Base-by-base conservation (phyloP, 2,113 vertebrate genomes). In the Myanophis thanlyinensis region DNA sequence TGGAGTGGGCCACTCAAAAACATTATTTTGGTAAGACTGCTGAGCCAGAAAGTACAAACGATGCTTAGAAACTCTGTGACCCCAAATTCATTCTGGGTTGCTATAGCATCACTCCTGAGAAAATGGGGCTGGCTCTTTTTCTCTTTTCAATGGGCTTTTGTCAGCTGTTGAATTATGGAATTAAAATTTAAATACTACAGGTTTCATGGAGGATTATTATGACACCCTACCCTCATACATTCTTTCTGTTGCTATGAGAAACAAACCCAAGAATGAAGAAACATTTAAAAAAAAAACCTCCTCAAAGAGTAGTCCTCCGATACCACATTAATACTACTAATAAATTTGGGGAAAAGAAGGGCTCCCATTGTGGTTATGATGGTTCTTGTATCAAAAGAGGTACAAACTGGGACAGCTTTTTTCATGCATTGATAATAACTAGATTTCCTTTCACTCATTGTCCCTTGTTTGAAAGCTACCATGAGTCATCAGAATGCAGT, bases 161-260 rank as follows among this genome's bases (percentile, higher is more conserved):
- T 98, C 97, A 98, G 97, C 96, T 97, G 95, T 96, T 98, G 98
- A 98, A 98, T 98, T 98, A 98, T 98, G 98, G 97, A 98, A 98
- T 98, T 98, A 98, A 98, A 98, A 98, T 98, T 98, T 97, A 98
- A 98, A 98, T 97, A 97, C 96, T 97, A 95, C 93, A 97, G 97
- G 98, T 98, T 98, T 98, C 98, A 98, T 98, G 97, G 97, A 97
- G 97, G 97, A 98, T 98, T 98, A 98, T 98, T 98, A 98, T 98
- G 98, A 98, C 96, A 98, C 97, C 95, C 97, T 92, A 98, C 97
- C 95, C 97, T 92, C 56, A 92, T 95, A 91, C 98, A 98, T 98
- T 98, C 97, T 96, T 97, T 95, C 92, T 96, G 98, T 98, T 97
- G 95, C 97, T 94, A 92, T 94, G 97, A 96, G 97, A 97, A 97